Evolutionary conservation across 2,113 vertebrate genomes (phyloP).

Genomic region (Ophiodon elongatus): DNA sequence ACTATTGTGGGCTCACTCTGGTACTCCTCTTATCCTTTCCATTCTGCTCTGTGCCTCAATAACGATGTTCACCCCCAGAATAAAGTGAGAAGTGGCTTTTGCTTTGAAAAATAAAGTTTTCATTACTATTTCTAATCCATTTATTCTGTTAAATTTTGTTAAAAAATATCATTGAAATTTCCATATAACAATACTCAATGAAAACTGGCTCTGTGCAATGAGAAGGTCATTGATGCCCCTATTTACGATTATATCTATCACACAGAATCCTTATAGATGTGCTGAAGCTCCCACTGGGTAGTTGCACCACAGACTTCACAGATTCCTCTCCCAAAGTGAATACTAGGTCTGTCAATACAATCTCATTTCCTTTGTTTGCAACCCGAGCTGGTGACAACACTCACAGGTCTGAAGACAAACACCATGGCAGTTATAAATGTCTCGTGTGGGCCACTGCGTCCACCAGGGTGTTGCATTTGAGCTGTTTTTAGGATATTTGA

Average conservation of each 20-base stretch:
- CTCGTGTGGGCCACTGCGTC: conserved; percentile 50
- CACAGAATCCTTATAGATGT: conserved; percentile 43
- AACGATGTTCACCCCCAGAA: conserved; percentile 14
- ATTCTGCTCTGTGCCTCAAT: conserved; percentile 46
- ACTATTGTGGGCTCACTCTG: conserved; percentile 58
- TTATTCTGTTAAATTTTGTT: not conserved
- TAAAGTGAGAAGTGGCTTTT: not conserved
- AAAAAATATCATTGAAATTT: not conserved
- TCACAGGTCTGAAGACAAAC: conserved; percentile 58
- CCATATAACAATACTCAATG: not conserved
- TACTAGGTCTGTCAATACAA: conserved; percentile 68
- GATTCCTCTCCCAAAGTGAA: conserved; percentile 64
- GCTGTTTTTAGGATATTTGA: conserved; percentile 78
- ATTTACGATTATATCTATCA: conserved; percentile 39
- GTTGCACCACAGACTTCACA: conserved; percentile 53
- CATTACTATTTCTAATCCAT: conserved; percentile 6
- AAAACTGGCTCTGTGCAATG: conserved; percentile 4
- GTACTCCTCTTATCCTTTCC: conserved; percentile 31
- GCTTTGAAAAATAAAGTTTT: conserved; percentile 8
- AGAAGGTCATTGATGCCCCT: conserved; percentile 22
- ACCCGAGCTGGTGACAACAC: conserved; percentile 52
- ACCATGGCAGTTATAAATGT: conserved; percentile 51
- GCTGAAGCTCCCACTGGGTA: conserved; percentile 56
- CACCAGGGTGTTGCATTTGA: conserved; percentile 54
- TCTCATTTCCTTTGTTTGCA: conserved; percentile 63